Evolutionary conservation across 2,888 invertebrate species (phyloP).

Genomic region (Kuschelorhynchus macadamiae): DNA sequence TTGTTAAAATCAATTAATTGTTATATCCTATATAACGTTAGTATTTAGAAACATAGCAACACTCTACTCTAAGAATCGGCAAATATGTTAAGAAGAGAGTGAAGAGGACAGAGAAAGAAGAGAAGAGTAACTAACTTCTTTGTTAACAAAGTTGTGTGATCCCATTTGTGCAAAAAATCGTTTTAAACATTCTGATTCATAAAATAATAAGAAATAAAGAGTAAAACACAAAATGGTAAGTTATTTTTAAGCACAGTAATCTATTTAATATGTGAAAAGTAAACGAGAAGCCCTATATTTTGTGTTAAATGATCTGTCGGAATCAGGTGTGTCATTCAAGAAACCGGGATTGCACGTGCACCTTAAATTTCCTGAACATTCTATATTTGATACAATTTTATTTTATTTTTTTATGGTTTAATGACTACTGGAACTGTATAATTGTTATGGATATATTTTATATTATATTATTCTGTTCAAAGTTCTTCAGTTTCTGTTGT

Average conservation of each 20-base stretch:
- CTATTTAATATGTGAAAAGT: neutral
- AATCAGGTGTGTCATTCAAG: conserved; percentile 35
- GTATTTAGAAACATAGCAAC: neutral
- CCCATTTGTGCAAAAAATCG: neutral
- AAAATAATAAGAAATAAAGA: neutral
- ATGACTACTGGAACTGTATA: neutral
- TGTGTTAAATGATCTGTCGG: neutral
- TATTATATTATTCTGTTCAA: no score
- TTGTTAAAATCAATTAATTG: no score
- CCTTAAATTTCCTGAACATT: conserved; percentile 6
- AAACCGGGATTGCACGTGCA: conserved; percentile 36
- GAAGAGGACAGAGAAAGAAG: no score
- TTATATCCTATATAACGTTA: no score
- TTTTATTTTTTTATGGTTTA: neutral
- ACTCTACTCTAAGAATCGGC: neutral
- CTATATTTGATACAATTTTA: neutral
- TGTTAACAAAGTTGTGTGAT: conserved; percentile 28
- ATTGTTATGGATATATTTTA: no score
- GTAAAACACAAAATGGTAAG: conserved; percentile 14
- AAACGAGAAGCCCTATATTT: neutral
- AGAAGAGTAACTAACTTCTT: conserved; percentile 29
- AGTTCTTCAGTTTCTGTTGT: no score
- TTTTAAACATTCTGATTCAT: neutral
- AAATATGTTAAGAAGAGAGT: no score
- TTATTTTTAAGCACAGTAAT: neutral